Conservation (phyloP, 2,797 vertebrate species). For the Loriculus beryllinus region DNA sequence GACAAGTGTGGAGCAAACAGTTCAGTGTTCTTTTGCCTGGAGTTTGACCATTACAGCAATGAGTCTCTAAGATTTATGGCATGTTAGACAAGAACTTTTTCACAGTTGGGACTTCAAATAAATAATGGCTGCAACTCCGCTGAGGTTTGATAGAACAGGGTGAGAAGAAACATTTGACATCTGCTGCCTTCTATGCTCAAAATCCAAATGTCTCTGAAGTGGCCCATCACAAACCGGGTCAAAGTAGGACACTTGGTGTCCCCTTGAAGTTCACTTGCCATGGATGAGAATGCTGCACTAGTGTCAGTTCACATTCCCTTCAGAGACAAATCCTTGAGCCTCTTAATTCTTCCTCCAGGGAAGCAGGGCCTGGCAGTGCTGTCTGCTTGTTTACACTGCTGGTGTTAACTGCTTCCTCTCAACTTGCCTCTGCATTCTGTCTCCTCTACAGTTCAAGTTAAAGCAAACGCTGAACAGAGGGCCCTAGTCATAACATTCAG, state of each 20-base stretch:
- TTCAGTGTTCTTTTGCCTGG: background rate
- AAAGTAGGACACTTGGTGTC: conserved; percentile 1
- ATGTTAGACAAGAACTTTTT: background rate
- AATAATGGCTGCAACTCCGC: background rate
- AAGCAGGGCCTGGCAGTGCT: conserved; percentile 46
- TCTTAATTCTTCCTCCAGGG: conserved; percentile 53
- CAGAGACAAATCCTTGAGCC: conserved; percentile 23
- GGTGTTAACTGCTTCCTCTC: conserved; percentile 65
- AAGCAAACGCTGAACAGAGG: conserved; percentile 41
- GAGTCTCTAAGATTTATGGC: background rate
- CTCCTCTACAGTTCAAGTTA: conserved; percentile 41
- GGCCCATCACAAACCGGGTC: background rate
- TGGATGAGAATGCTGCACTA: background rate
- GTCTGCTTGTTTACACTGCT: conserved; percentile 54
- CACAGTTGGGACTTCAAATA: background rate
- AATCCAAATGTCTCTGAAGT: background rate
- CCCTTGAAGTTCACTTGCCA: background rate
- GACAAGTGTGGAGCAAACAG: background rate
- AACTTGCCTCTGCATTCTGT: conserved; percentile 49
- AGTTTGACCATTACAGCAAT: background rate
- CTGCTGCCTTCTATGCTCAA: background rate
- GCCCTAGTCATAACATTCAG: conserved; percentile 52
- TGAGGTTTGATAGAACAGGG: background rate
- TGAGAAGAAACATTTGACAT: background rate
- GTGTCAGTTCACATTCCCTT: conserved; percentile 19